phyloP scores from a whole-genome alignment of 2,888 invertebrate genomes.

The Maniola hyperantus region DNA sequence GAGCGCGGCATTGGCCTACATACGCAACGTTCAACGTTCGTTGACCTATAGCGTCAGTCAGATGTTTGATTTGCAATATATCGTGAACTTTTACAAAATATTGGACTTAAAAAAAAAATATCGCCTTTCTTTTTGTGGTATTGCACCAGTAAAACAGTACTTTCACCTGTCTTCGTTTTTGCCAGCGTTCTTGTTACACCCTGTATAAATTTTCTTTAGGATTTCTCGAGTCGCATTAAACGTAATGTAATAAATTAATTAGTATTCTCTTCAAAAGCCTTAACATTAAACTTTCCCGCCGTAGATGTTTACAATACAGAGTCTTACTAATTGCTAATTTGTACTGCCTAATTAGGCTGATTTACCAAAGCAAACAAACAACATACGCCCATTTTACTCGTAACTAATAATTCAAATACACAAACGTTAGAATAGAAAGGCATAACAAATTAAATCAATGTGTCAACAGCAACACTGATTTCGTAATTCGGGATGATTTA shows the following conservation, averaged over 20 bases:
- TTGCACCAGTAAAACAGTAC: no score
- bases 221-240: background rate
- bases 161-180: no score
- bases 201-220: background rate
- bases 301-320: background rate
- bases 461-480: background rate
- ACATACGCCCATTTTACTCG: background rate
- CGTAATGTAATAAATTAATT: background rate
- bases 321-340: constrained; percentile 8
- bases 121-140: no score
- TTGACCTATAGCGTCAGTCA: no score
- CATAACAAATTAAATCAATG: background rate
- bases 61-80: no score
- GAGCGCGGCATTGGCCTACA: no score
- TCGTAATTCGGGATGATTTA: background rate
- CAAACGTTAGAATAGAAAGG: background rate
- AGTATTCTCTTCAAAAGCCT: background rate
- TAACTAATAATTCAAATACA: constrained; percentile 9
- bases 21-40: no score
- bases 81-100: no score
- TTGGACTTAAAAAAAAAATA: no score
- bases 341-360: background rate
- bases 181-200: no score
- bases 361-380: constrained; percentile 1
- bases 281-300: background rate